A percentile compares a stretch with the other conserved stretches of the same genome.
Conservation (phyloP, 1,140 invertebrate species). For the Procambarus clarkii region DNA sequence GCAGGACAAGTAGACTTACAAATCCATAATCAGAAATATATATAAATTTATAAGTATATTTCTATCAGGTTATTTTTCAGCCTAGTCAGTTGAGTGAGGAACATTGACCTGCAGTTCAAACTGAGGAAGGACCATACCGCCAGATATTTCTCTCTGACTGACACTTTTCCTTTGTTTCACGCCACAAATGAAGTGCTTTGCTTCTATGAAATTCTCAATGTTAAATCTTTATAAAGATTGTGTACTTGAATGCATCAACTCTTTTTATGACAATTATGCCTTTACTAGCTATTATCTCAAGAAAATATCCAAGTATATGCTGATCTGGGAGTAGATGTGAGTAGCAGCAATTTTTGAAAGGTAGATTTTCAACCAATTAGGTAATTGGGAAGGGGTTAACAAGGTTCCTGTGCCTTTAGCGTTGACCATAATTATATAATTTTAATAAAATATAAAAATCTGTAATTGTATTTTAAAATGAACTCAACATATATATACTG, state of each 20-base stretch:
- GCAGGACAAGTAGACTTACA: slow-evolving; percentile 5
- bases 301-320: slow-evolving; percentile 16
- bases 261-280: slow-evolving; percentile 39
- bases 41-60: slow-evolving; percentile 5
- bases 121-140: too few species aligned
- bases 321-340: slow-evolving; percentile 37
- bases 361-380: slow-evolving; percentile 26
- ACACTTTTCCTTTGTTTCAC: neutral
- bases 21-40: neutral
- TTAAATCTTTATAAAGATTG: slow-evolving; percentile 28
- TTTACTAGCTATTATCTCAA: slow-evolving; percentile 51
- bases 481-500: neutral
- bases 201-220: slow-evolving; percentile 8
- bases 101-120: neutral
- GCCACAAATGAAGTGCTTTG: slow-evolving; percentile 41
- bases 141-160: neutral
- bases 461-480: neutral
- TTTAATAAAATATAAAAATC: slow-evolving; percentile 16
- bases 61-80: neutral
- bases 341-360: neutral
- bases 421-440: slow-evolving; percentile 46
- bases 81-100: neutral
- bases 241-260: slow-evolving; percentile 17
- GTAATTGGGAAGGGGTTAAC: slow-evolving; percentile 41
- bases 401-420: slow-evolving; percentile 64